Evolutionary conservation across 2,888 invertebrate genomes (phyloP), one percentile per base, ranked within the genome.

Genomic region (Orthosia incerta): DNA sequence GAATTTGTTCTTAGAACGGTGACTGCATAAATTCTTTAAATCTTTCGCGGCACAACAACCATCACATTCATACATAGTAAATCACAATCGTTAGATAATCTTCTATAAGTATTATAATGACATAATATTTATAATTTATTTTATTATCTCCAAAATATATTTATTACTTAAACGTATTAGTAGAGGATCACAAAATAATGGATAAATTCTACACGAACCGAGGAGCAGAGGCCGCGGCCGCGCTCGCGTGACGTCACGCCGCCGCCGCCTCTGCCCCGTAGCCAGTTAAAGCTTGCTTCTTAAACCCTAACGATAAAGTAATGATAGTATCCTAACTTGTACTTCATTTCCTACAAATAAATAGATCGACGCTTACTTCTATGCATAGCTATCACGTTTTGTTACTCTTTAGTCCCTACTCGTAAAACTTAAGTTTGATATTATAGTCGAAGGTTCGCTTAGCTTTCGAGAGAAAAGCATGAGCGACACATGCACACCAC

Each of bases 1-100:
- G 88, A 87, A 83, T 90, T 93, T 89, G 94, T 94, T 94, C 94
- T 94, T 94, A 88, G 94, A 94, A 94, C 94, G 90, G 87, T 88
- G 89, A 87, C 83, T 83, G 84, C 88, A 90, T 90, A 89, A 90
- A 92, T 90, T 89, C 91, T 78, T 80, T 60, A 78, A 85, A 83
- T 79, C 68, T 79, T 76, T 73, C 71, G 75, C 86, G 84, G 82
- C 84, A 84, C 86, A 70, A 79, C 83, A 81, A 82, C 71, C 84
- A 81, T 86, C 89, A 90, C 88, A 87, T 86, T 74, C 86, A 86
- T 86, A 83, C 88, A 71, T 61, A 78, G 63, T 82, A 84, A 77
- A 87, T 88, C 88, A 88, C 88, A 88, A 82, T 84, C 76, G 74
- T 84, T 76, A 79, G 74, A 80, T 69, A 72, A 66, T 71, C 74